Evolutionary conservation across 2,113 vertebrate species (phyloP).

Genomic region (Heterocephalus glaber): DNA sequence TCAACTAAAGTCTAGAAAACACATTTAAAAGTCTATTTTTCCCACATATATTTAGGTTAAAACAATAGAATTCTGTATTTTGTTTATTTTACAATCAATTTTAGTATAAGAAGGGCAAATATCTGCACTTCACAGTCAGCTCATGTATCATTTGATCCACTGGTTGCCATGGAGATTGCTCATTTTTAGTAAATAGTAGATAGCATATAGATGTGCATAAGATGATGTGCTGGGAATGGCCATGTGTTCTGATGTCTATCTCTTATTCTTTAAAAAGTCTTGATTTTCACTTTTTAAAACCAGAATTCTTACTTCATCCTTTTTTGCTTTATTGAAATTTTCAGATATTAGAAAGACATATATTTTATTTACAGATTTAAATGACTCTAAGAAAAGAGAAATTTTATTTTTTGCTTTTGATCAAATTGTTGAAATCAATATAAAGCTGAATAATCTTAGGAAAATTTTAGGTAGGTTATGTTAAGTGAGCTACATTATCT

Average conservation of each 20-base stretch:
- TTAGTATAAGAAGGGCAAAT: constrained; percentile 52
- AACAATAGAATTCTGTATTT: constrained; percentile 22
- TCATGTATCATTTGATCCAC: constrained; percentile 48
- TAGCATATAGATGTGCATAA: constrained; percentile 29
- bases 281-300: not conserved
- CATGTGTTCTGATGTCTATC: not conserved
- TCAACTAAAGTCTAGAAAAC: not conserved
- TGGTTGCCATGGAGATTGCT: constrained; percentile 50
- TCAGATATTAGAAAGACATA: not conserved
- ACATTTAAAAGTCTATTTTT: constrained; percentile 62
- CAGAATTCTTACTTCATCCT: not conserved
- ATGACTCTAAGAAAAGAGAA: not conserved
- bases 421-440: not conserved
- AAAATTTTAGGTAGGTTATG: not conserved
- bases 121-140: constrained; percentile 24
- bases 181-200: constrained; percentile 64
- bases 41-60: constrained; percentile 62
- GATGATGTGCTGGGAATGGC: not conserved
- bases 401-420: not conserved
- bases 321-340: constrained; percentile 16
- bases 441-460: not conserved
- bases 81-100: not conserved
- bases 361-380: constrained; percentile 24
- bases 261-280: not conserved
- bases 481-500: not conserved